These are phyloP conservation scores for Austrolebias charrua DNA, from an alignment of 2,797 vertebrate genomes.

Conservation along the genomic window DNA sequence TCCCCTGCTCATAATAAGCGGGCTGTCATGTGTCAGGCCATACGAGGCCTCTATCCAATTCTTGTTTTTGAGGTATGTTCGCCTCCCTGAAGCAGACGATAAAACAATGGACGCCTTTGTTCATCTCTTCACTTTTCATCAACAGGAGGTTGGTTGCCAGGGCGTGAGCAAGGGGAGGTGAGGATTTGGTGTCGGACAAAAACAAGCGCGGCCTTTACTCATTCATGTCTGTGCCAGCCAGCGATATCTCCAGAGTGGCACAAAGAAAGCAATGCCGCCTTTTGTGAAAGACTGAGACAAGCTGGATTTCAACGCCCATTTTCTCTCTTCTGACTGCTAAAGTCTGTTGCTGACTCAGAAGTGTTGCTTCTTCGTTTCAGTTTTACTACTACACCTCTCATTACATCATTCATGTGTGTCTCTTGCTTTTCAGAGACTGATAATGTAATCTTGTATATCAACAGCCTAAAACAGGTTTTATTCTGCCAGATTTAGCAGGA, in stretches of 20 bases:
- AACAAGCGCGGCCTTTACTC: conserved; percentile 59
- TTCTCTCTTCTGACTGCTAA: conserved; percentile 29
- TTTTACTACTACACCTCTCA: conserved; percentile 20
- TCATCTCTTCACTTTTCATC: conserved; percentile 50
- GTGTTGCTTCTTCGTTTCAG: conserved; percentile 34
- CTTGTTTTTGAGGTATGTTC: conserved; percentile 64
- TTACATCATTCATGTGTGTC: conserved; percentile 18
- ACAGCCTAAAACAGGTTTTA: conserved; percentile 5
- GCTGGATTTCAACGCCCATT: conserved; percentile 28
- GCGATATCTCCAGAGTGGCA: conserved; percentile 58
- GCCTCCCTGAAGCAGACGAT: conserved; percentile 37
- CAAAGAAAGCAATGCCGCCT: conserved; percentile 51
- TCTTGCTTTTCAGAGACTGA: conserved; percentile 24
- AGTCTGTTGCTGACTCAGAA: conserved; percentile 53
- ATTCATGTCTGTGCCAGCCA: conserved; percentile 52
- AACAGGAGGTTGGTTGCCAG: conserved; percentile 42
- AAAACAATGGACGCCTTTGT: conserved; percentile 72
- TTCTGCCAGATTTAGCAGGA: background rate
- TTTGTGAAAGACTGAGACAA: conserved; percentile 41
- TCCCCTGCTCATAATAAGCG: conserved; percentile 55
- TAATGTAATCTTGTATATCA: background rate
- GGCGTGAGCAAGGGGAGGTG: conserved; percentile 31
- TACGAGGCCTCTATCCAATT: conserved; percentile 36
- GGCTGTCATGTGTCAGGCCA: conserved; percentile 58
- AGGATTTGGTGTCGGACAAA: conserved; percentile 49